phyloP scores from a whole-genome alignment of 2,797 vertebrate species.

The Chaenodraco wilsoni region DNA sequence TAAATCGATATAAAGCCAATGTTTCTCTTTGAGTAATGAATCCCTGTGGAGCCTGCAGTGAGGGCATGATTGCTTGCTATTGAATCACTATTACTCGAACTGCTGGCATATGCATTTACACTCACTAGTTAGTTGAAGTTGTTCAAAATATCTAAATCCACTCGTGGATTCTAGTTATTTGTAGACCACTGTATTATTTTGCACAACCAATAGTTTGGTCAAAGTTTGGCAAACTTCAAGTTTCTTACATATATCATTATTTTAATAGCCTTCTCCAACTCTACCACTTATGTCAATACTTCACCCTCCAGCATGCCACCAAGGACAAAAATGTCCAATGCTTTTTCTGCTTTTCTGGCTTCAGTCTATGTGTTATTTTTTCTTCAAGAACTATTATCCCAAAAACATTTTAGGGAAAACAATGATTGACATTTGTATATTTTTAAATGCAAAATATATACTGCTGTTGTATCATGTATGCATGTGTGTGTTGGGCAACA shows the following conservation, averaged over 20 bases:
- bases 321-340: neutral
- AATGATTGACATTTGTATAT: neutral
- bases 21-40: slow-evolving; percentile 28
- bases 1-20: slow-evolving; percentile 29
- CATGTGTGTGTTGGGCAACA: neutral
- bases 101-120: neutral
- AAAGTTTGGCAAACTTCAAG: too few species aligned
- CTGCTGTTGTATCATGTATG: neutral
- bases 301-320: neutral
- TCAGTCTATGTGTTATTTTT: neutral
- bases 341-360: neutral
- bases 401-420: neutral
- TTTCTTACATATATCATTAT: too few species aligned
- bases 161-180: neutral
- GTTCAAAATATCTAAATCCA: neutral
- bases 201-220: neutral
- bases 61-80: neutral
- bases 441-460: too few species aligned
- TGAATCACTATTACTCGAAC: neutral
- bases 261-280: neutral
- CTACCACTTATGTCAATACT: neutral
- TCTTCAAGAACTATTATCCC: neutral
- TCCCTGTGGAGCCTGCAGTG: neutral
- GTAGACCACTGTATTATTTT: neutral
- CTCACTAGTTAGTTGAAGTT: neutral